Evolutionary conservation across 2,797 vertebrate species (phyloP).

Genomic region (Semaprochilodus insignis): DNA sequence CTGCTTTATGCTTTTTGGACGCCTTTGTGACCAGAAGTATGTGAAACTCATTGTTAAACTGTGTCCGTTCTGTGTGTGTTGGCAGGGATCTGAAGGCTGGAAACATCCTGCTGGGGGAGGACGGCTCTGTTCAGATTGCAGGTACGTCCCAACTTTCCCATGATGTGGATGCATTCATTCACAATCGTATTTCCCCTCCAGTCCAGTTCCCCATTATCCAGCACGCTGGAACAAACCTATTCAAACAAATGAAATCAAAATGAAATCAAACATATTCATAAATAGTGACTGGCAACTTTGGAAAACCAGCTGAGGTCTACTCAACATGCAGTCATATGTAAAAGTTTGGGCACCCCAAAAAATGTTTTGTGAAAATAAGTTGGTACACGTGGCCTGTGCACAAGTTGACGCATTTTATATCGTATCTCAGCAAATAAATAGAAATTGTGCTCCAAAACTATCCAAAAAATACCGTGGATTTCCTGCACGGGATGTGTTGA

Average conservation of each 20-base stretch:
- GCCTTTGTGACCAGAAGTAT: not conserved
- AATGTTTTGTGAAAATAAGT: too few relatives aligned
- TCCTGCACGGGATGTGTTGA: too few relatives aligned
- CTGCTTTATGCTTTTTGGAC: too few relatives aligned
- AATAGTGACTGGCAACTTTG: not conserved
- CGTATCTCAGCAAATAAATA: too few relatives aligned
- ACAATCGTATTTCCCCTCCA: not conserved
- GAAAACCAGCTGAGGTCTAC: too few relatives aligned
- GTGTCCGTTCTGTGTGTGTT: conserved; percentile 33
- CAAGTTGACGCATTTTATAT: too few relatives aligned
- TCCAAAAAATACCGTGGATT: too few relatives aligned
- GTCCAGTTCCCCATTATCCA: not conserved
- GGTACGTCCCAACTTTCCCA: conserved; percentile 74
- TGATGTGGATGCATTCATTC: not conserved
- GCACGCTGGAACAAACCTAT: not conserved
- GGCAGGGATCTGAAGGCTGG: conserved; percentile 96
- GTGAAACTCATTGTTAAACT: not conserved
- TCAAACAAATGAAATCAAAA: too few relatives aligned
- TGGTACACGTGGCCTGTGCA: too few relatives aligned
- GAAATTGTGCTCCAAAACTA: too few relatives aligned
- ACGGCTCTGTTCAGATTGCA: conserved; percentile 98
- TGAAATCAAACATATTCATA: not conserved
- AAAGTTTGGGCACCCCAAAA: too few relatives aligned
- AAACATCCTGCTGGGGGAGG: conserved; percentile 97
- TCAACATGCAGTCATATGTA: too few relatives aligned